Evolutionary conservation across 2,888 invertebrate species (phyloP).

Genomic region (Oxytorus armatus): DNA sequence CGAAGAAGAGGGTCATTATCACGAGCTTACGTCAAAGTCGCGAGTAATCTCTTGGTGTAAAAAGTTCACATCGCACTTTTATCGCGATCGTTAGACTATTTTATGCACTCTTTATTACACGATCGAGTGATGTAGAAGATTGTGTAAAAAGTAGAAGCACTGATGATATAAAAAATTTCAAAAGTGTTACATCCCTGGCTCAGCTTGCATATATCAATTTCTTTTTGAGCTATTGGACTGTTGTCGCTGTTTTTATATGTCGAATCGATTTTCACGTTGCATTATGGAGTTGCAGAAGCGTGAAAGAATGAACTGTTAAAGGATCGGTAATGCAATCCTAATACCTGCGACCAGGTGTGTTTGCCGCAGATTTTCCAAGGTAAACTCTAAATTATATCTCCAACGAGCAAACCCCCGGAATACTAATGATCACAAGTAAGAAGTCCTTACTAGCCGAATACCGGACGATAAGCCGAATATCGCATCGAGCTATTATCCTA

Average conservation of each 20-base stretch:
- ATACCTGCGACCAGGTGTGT: slow-evolving; percentile 16
- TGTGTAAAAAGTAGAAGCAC: too few species aligned
- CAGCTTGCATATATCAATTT: slow-evolving; percentile 31
- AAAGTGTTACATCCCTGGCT: neutral
- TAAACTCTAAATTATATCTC: slow-evolving; percentile 27
- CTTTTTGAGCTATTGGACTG: neutral
- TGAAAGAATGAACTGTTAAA: slow-evolving; percentile 9
- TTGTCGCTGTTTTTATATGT: slow-evolving; percentile 8
- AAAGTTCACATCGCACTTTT: neutral
- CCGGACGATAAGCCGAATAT: slow-evolving; percentile 66
- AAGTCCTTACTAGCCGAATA: slow-evolving; percentile 44
- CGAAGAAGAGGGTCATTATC: too few species aligned
- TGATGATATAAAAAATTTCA: slow-evolving; percentile 1
- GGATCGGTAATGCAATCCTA: slow-evolving; percentile 5
- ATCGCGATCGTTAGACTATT: neutral
- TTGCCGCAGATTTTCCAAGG: slow-evolving; percentile 26
- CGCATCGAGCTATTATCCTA: slow-evolving; percentile 23
- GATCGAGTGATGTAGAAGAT: neutral
- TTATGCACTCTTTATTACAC: neutral
- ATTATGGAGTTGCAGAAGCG: neutral
- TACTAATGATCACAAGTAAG: slow-evolving; percentile 71
- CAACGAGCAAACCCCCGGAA: slow-evolving; percentile 67
- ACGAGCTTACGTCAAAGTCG: too few species aligned
- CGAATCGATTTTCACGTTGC: neutral
- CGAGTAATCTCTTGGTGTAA: too few species aligned